Evolutionary conservation across 1,140 invertebrate genomes (phyloP).

Genomic region (Heliconius hewitsoni): DNA sequence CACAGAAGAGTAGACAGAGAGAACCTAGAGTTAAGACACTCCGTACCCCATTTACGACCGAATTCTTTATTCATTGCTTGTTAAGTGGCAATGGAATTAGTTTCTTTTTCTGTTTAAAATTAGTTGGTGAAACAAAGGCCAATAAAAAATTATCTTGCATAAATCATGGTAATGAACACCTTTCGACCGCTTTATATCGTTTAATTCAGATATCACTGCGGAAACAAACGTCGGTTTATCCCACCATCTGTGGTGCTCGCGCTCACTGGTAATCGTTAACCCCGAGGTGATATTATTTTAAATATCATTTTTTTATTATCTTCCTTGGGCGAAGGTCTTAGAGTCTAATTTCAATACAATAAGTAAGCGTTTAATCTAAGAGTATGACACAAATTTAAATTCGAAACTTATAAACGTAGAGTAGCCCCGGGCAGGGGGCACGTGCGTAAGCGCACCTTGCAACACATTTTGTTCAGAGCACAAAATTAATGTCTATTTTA

Average conservation of each 20-base stretch:
- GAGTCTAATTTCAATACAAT: conserved; percentile 66
- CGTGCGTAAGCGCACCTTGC: conserved; percentile 77
- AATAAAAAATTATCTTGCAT: conserved; percentile 75
- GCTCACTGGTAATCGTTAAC: conserved; percentile 80
- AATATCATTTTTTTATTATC: conserved; percentile 76
- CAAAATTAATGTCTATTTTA: conserved; percentile 63
- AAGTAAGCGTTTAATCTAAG: conserved; percentile 50
- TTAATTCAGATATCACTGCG: conserved; percentile 81
- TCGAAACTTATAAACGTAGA: conserved; percentile 65
- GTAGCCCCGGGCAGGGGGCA: conserved; percentile 67
- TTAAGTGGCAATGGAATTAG: not conserved
- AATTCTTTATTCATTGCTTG: too few species aligned
- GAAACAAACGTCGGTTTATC: conserved; percentile 80
- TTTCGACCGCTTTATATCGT: conserved; percentile 75
- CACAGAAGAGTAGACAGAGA: too few species aligned
- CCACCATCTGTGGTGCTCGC: conserved; percentile 76
- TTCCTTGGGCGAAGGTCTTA: conserved; percentile 62
- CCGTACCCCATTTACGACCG: too few species aligned
- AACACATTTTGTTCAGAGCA: conserved; percentile 54
- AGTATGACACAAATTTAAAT: conserved; percentile 78
- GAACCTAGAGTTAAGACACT: too few species aligned
- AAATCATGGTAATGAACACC: conserved; percentile 80
- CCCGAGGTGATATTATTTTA: conserved; percentile 81
- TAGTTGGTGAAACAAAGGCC: conserved; percentile 48
- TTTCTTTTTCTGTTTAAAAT: not conserved